These are phyloP conservation scores for Emberiza fucata DNA, from an alignment of 2,113 vertebrate genomes.

Conservation along the genomic window DNA sequence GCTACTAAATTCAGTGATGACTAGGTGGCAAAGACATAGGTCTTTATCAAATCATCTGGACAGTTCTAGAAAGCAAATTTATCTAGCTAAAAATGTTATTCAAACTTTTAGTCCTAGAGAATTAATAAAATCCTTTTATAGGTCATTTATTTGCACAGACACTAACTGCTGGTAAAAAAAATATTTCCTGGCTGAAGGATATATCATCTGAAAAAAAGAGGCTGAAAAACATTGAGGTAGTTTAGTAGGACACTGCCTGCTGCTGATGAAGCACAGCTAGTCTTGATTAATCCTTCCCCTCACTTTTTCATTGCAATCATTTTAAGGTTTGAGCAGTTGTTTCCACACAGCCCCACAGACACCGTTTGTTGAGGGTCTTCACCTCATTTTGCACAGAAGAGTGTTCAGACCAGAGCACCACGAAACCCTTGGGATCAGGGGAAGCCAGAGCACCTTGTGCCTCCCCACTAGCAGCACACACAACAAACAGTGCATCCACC, in stretches of 20 bases:
- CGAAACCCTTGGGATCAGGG: rapidly evolving
- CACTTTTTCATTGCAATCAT: background rate
- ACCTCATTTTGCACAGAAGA: background rate
- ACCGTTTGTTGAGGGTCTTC: background rate
- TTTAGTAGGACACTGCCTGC: background rate
- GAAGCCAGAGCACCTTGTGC: background rate
- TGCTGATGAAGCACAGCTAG: background rate
- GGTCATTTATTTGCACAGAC: constrained; percentile 40
- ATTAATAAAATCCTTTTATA: constrained; percentile 37
- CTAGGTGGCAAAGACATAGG: background rate
- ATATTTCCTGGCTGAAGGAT: background rate
- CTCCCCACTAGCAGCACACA: background rate
- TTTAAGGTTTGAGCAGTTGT: background rate
- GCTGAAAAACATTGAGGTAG: background rate
- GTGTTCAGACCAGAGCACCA: background rate
- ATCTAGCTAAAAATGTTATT: background rate
- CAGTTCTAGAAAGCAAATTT: background rate
- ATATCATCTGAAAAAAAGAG: background rate
- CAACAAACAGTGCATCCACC: background rate
- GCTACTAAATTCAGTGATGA: background rate
- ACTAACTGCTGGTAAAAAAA: background rate
- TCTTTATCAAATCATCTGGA: background rate
- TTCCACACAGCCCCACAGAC: background rate
- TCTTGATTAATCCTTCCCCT: background rate
- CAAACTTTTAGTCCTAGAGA: background rate